These are phyloP conservation scores for Pollenia labialis DNA, from an alignment of 2,888 invertebrate genomes.

Conservation along the genomic window DNA sequence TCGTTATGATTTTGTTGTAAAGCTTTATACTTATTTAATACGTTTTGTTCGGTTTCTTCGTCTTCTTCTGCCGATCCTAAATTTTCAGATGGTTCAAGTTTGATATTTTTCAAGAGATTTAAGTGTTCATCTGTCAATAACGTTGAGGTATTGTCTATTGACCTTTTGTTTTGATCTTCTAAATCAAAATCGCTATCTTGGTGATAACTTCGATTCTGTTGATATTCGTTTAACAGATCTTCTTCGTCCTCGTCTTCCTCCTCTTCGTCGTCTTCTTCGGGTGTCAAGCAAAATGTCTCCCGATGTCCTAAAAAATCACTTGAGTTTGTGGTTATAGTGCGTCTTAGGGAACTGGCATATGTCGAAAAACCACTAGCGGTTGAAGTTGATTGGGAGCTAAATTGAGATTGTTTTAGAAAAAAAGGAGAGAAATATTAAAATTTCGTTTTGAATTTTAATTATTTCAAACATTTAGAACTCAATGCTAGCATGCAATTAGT, in stretches of 20 bases:
- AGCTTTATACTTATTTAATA: conserved; percentile 51
- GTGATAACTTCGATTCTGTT: conserved; percentile 23
- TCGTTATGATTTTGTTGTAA: conserved; percentile 69
- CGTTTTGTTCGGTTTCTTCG: conserved; percentile 10
- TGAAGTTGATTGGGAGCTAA: conserved; percentile 83
- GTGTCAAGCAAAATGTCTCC: conserved; percentile 83
- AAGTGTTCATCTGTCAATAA: conserved; percentile 65
- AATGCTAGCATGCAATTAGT: conserved; percentile 64
- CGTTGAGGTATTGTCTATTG: conserved; percentile 27
- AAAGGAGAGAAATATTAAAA: neutral
- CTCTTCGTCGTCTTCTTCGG: conserved; percentile 77
- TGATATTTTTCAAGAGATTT: conserved; percentile 69
- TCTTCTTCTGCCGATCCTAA: conserved; percentile 13
- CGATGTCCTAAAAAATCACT: conserved; percentile 84
- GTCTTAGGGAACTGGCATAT: conserved; percentile 83
- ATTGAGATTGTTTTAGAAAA: neutral
- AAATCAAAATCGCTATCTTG: conserved; percentile 54
- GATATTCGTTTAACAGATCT: conserved; percentile 41
- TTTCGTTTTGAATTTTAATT: neutral
- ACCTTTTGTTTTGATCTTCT: conserved; percentile 51
- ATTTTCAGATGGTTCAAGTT: conserved; percentile 60
- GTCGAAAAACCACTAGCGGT: conserved; percentile 84
- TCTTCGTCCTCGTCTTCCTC: conserved; percentile 67
- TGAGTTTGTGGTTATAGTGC: conserved; percentile 83
- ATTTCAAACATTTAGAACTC: conserved; percentile 15